Percentiles rank a stretch among this genome's conserved stretches.
Evolutionary conservation across 2,888 invertebrate species (phyloP).

Genomic region (Trichogramma dendrolimi): DNA sequence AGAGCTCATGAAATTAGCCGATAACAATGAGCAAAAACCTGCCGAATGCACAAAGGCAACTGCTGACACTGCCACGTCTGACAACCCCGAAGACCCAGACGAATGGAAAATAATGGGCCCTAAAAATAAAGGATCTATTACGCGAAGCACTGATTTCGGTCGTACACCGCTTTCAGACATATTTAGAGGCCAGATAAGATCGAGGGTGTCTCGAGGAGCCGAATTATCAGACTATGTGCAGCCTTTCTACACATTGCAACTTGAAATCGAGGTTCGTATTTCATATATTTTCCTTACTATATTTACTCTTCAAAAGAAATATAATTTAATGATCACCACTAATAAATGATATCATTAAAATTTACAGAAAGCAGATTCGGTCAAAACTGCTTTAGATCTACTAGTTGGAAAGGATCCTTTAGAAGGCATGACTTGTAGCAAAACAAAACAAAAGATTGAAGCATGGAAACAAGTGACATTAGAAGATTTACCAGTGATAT

Average conservation of each 20-base stretch:
- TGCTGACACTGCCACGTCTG: conserved; percentile 52
- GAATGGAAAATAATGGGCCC: conserved; percentile 81
- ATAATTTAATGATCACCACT: not conserved
- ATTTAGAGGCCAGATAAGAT: conserved; percentile 86
- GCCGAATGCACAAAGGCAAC: conserved; percentile 37
- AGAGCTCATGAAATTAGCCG: conserved; percentile 63
- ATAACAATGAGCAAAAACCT: conserved; percentile 38
- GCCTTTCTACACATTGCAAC: conserved; percentile 91
- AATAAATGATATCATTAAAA: conserved; percentile 6
- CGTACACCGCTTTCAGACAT: conserved; percentile 88
- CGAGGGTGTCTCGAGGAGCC: conserved; percentile 71
- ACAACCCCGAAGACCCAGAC: conserved; percentile 57
- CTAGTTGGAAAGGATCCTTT: conserved; percentile 80
- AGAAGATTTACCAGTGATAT: conserved; percentile 83
- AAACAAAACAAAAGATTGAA: conserved; percentile 76
- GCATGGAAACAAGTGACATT: conserved; percentile 87
- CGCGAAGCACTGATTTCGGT: conserved; percentile 75
- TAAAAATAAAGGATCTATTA: conserved; percentile 82
- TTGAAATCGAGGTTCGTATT: conserved; percentile 79
- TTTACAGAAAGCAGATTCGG: conserved; percentile 71
- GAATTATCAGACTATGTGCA: conserved; percentile 84
- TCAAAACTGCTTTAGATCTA: conserved; percentile 82
- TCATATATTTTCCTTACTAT: conserved; percentile 3
- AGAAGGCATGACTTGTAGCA: conserved; percentile 79
- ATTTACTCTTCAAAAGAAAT: not conserved